These are phyloP conservation scores for Protosalanx chinensis DNA, from an alignment of 2,797 vertebrate species.

Conservation along the genomic window DNA sequence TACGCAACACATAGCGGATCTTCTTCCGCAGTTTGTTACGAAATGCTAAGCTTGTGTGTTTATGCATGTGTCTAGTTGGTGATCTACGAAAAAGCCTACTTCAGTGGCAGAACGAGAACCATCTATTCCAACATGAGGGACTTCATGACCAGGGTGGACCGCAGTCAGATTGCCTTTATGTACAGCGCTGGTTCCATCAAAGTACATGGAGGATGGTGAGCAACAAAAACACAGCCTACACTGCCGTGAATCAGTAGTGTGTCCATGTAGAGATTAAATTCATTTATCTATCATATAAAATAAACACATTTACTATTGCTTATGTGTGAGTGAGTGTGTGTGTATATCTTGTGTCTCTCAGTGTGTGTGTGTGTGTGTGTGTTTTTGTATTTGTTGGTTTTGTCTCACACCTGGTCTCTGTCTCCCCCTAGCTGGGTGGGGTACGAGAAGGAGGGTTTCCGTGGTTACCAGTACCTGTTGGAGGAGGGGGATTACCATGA, in stretches of 20 bases:
- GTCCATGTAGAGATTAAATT: neutral
- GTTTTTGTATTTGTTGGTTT: neutral
- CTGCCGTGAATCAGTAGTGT: neutral
- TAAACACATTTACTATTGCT: neutral
- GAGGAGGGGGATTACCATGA: conserved; percentile 92
- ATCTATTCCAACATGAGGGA: conserved; percentile 77
- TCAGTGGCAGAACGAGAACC: conserved; percentile 80
- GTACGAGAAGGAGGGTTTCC: conserved; percentile 90
- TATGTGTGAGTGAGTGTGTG: neutral
- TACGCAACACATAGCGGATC: too few relatives aligned
- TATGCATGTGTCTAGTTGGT: conserved; percentile 68
- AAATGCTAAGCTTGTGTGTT: neutral
- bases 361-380: neutral
- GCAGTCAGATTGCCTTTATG: conserved; percentile 64
- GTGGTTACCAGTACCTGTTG: conserved; percentile 93
- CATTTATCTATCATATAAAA: neutral
- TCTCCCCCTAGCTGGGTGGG: conserved; percentile 84
- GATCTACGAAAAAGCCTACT: conserved; percentile 81
- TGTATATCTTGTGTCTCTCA: too few relatives aligned
- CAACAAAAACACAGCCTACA: neutral
- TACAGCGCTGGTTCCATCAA: conserved; percentile 79
- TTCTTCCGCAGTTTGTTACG: neutral
- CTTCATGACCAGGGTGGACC: conserved; percentile 71
- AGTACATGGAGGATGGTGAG: conserved; percentile 91
- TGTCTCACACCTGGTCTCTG: neutral